These are phyloP conservation scores for Lordiphosa mommai DNA, from an alignment of 1,140 invertebrate genomes.

Conservation along the genomic window DNA sequence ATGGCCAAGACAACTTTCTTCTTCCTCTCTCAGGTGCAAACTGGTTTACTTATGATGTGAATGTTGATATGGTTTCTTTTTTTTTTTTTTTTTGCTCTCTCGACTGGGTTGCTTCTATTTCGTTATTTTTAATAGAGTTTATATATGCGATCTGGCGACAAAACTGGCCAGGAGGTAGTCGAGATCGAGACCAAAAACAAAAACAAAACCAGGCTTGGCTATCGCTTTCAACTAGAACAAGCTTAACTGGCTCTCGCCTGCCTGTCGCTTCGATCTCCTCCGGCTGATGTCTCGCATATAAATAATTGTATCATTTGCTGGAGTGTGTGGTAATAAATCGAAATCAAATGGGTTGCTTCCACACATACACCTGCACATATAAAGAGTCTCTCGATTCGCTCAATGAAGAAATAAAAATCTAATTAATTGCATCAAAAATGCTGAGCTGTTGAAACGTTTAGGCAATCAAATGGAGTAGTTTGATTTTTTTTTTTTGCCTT, in stretches of 20 bases:
- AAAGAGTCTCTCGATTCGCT: slow-evolving; percentile 9
- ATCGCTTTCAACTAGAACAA: slow-evolving; percentile 76
- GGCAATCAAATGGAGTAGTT: slow-evolving; percentile 68
- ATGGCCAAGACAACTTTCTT: slow-evolving; percentile 78
- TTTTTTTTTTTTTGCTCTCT: slow-evolving; percentile 29
- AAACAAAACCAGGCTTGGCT: slow-evolving; percentile 24
- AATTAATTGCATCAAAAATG: slow-evolving; percentile 73
- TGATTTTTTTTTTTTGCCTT: no score
- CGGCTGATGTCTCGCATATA: slow-evolving; percentile 23
- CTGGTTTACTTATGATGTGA: slow-evolving; percentile 78
- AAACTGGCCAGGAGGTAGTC: slow-evolving; percentile 33
- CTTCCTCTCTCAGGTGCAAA: slow-evolving; percentile 78
- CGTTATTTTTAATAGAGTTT: slow-evolving; percentile 51
- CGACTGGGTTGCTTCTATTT: slow-evolving; percentile 50
- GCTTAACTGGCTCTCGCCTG: slow-evolving; percentile 53
- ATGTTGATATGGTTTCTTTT: slow-evolving; percentile 77
- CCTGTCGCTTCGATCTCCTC: slow-evolving; percentile 1
- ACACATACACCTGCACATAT: slow-evolving; percentile 5
- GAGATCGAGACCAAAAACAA: not conserved
- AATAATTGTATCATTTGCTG: slow-evolving; percentile 70
- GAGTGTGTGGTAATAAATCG: slow-evolving; percentile 74
- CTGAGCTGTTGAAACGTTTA: slow-evolving; percentile 71
- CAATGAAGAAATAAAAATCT: slow-evolving; percentile 74
- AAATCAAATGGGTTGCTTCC: slow-evolving; percentile 58
- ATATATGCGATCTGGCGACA: slow-evolving; percentile 21